Conservation (phyloP, 1,140 invertebrate genomes). For the Drosophila pseudoobscura region DNA sequence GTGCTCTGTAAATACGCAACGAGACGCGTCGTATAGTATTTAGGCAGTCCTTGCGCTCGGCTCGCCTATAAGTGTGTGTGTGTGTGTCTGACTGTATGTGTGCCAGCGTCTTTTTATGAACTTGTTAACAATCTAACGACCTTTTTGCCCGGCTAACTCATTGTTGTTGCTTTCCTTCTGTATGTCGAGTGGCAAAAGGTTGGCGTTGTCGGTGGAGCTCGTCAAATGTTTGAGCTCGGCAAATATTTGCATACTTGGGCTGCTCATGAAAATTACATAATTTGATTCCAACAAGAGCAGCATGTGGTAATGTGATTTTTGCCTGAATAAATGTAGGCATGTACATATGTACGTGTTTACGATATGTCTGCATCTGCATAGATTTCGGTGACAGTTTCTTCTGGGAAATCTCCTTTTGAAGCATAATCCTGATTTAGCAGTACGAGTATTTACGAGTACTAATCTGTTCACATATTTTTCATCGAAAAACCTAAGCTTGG, state of each 20-base stretch:
- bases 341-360: background rate
- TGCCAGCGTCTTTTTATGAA: conserved; percentile 75
- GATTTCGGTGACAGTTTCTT: too few relatives aligned
- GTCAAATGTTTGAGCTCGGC: conserved; percentile 67
- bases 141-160: conserved; percentile 50
- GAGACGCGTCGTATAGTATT: conserved; percentile 69
- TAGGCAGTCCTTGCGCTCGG: conserved; percentile 47
- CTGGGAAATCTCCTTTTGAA: too few relatives aligned
- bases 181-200: conserved; percentile 39
- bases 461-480: conserved; percentile 1
- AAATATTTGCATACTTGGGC: conserved; percentile 80
- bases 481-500: background rate
- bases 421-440: too few relatives aligned
- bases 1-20: conserved; percentile 74
- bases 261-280: conserved; percentile 77
- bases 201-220: conserved; percentile 15
- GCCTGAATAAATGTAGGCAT: conserved; percentile 49
- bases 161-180: conserved; percentile 35
- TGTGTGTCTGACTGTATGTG: conserved; percentile 28
- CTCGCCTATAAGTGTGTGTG: conserved; percentile 42
- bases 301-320: conserved; percentile 61
- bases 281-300: conserved; percentile 58
- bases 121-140: conserved; percentile 81
- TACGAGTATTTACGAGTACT: conserved; percentile 16
- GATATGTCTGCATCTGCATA: too few relatives aligned